phyloP scores from a whole-genome alignment of 1,140 invertebrate species.

The Atta cephalotes region DNA sequence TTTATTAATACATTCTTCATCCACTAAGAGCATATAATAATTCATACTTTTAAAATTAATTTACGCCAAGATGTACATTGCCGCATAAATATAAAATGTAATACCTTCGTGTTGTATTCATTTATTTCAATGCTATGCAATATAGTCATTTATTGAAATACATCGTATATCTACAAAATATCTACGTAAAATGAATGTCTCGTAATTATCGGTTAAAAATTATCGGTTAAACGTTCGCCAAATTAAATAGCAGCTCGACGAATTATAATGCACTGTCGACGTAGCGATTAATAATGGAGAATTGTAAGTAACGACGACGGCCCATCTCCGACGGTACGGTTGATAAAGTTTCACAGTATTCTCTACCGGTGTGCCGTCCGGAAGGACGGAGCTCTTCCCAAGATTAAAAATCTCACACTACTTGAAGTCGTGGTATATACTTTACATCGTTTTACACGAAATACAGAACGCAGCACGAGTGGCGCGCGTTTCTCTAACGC shows the following conservation, averaged over 20 bases:
- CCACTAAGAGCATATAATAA: not conserved
- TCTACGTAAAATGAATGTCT: not conserved
- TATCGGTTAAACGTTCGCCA: conserved; percentile 21
- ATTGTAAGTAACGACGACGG: conserved; percentile 36
- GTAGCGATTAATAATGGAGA: conserved; percentile 35
- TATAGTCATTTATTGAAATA: conserved; percentile 1
- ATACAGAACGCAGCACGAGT: not conserved
- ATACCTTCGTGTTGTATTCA: not conserved
- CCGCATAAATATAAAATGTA: not conserved
- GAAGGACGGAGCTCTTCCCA: conserved; percentile 45
- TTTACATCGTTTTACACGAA: conserved; percentile 59
- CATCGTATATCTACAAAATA: not conserved
- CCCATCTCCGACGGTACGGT: conserved; percentile 21
- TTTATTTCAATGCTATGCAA: conserved; percentile 15
- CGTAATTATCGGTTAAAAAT: conserved; percentile 47
- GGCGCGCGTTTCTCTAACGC: not conserved
- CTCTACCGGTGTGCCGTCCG: not conserved
- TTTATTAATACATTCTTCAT: conserved; percentile 27
- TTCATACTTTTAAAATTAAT: conserved; percentile 41
- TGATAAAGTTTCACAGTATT: conserved; percentile 51
- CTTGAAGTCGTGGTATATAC: conserved; percentile 49
- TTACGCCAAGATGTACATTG: conserved; percentile 2
- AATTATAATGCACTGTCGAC: conserved; percentile 17
- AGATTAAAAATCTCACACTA: conserved; percentile 59
- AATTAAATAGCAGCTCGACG: conserved; percentile 37